Conservation (phyloP, 2,888 invertebrate genomes). For the Dinocampus coccinellae region DNA sequence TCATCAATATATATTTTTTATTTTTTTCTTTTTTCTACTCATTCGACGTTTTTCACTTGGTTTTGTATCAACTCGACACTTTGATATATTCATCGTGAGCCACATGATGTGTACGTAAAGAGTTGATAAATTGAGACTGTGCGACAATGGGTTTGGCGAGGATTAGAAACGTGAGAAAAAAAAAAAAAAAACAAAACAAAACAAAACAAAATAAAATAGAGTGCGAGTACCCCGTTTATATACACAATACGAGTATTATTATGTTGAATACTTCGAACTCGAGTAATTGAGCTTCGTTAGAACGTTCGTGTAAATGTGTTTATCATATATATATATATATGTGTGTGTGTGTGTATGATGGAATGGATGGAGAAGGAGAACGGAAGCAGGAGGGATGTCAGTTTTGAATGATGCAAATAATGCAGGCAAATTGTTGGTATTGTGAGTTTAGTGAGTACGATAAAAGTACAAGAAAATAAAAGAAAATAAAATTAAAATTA, state of each 20-base stretch:
- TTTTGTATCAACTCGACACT: no score
- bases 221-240: slow-evolving; percentile 18
- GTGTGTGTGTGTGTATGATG: background rate
- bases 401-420: background rate
- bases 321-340: background rate
- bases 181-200: no score
- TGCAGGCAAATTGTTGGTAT: background rate
- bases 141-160: background rate
- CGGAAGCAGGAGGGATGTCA: slow-evolving; percentile 7
- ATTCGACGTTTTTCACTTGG: no score
- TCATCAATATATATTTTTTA: background rate
- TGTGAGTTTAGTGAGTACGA: no score
- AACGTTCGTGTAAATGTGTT: background rate
- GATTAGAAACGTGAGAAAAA: slow-evolving; percentile 52
- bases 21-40: background rate
- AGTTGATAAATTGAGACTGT: background rate
- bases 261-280: background rate
- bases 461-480: no score
- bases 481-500: no score
- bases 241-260: background rate
- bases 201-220: no score
- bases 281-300: slow-evolving; percentile 24
- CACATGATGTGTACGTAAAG: background rate
- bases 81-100: background rate
- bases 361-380: background rate